A percentile compares a stretch with the other conserved stretches of the same genome.
These are phyloP conservation scores for Pimephales promelas DNA, from an alignment of 2,113 vertebrate genomes.

Conservation along the genomic window DNA sequence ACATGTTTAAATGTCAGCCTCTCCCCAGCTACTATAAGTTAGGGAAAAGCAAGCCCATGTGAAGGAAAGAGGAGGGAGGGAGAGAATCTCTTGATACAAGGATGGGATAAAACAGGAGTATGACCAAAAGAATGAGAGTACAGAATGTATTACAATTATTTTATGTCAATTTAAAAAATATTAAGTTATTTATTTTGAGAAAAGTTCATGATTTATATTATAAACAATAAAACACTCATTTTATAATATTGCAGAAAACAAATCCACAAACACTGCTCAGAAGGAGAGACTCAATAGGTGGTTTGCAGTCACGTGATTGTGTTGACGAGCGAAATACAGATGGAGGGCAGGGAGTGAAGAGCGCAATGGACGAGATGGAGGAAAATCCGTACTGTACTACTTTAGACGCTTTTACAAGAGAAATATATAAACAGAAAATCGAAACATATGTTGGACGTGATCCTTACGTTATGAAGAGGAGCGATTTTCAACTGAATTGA, in stretches of 20 bases:
- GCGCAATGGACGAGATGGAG: no score
- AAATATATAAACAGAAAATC: no score
- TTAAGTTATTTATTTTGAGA: background rate
- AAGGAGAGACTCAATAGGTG: background rate
- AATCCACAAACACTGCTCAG: no score
- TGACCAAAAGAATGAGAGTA: background rate
- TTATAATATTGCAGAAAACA: no score
- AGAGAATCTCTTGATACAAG: background rate
- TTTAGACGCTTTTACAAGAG: no score
- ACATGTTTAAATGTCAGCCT: conserved; percentile 53
- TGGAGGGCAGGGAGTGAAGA: no score
- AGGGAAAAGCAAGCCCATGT: background rate
- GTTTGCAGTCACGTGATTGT: no score
- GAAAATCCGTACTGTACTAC: no score
- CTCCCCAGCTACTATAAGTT: conserved; percentile 13
- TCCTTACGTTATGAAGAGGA: no score
- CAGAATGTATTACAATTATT: background rate
- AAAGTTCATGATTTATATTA: background rate
- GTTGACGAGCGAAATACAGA: no score
- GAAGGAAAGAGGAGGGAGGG: background rate
- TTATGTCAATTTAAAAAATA: background rate
- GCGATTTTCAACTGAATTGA: no score
- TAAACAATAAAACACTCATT: background rate
- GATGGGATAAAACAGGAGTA: background rate
- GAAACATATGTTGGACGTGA: no score